Evolutionary conservation across 2,797 vertebrate genomes (phyloP).

Genomic region (Catostomus latipinnis): DNA sequence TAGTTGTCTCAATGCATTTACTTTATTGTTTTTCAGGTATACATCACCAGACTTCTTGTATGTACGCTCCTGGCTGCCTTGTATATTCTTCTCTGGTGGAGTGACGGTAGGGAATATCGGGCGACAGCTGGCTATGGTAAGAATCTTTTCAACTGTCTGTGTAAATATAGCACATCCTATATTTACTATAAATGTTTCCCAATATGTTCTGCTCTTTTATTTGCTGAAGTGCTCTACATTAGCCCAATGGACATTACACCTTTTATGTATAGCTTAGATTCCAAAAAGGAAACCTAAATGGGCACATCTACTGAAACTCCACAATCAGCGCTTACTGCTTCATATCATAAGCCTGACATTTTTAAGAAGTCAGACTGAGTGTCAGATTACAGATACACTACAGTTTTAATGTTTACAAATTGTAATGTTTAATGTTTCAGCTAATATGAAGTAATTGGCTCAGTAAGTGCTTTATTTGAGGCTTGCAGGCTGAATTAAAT

Average conservation of each 20-base stretch:
- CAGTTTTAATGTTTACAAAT: neutral
- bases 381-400: neutral
- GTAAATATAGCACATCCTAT: neutral
- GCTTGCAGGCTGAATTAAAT: neutral
- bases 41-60: slow-evolving; percentile 96
- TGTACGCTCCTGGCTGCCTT: slow-evolving; percentile 97
- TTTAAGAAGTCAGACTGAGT: neutral
- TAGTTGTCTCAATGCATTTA: neutral
- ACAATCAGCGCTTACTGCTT: neutral
- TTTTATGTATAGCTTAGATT: neutral
- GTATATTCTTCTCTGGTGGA: slow-evolving; percentile 98
- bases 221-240: neutral
- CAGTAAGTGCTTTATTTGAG: neutral
- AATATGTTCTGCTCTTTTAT: neutral
- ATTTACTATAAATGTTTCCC: neutral
- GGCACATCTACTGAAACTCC: neutral
- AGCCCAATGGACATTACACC: neutral
- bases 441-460: neutral
- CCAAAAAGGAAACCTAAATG: slow-evolving; percentile 18
- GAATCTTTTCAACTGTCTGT: slow-evolving; percentile 39
- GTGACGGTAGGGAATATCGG: slow-evolving; percentile 98
- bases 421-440: neutral
- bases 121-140: slow-evolving; percentile 96
- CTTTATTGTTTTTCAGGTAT: slow-evolving; percentile 78
- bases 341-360: neutral